Conservation (phyloP, 2,888 invertebrate species). For the Trissonchulus sp. region DNA sequence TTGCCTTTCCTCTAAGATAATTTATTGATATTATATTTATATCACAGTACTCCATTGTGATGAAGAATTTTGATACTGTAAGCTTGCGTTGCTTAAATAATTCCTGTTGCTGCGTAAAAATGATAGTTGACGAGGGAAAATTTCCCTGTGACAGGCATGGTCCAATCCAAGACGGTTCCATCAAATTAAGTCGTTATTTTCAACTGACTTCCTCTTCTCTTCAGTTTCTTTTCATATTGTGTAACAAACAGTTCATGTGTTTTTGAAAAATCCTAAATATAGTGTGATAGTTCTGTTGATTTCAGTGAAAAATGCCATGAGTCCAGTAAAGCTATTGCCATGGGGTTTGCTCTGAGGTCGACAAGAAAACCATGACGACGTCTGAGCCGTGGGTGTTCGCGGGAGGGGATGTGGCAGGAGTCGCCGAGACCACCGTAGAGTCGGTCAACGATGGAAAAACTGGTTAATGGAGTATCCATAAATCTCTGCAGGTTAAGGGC, state of each 20-base stretch:
- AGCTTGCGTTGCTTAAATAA: too few species aligned
- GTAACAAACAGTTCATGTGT: too few species aligned
- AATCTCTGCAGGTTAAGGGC: constrained; percentile 79
- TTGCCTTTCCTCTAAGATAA: neutral
- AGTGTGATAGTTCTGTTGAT: constrained; percentile 13
- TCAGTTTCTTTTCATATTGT: too few species aligned
- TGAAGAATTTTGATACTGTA: too few species aligned
- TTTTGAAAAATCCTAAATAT: too few species aligned
- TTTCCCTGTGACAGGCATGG: too few species aligned
- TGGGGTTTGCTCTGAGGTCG: constrained; percentile 74
- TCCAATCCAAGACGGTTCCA: too few species aligned
- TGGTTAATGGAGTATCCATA: constrained; percentile 90
- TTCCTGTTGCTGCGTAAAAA: too few species aligned
- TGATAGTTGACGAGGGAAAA: too few species aligned
- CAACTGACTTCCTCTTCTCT: too few species aligned
- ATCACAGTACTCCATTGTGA: too few species aligned
- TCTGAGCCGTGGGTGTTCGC: constrained; percentile 74
- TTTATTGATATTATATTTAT: neutral
- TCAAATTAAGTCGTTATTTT: too few species aligned
- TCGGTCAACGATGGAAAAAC: constrained; percentile 97
- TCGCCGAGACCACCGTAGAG: constrained; percentile 94
- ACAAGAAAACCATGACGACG: constrained; percentile 70
- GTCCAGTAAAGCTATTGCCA: constrained; percentile 68
- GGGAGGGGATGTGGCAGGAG: constrained; percentile 89
- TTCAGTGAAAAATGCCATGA: constrained; percentile 62